These are phyloP conservation scores for Ditula angustiorana DNA, from an alignment of 2,888 invertebrate species.

Conservation along the genomic window DNA sequence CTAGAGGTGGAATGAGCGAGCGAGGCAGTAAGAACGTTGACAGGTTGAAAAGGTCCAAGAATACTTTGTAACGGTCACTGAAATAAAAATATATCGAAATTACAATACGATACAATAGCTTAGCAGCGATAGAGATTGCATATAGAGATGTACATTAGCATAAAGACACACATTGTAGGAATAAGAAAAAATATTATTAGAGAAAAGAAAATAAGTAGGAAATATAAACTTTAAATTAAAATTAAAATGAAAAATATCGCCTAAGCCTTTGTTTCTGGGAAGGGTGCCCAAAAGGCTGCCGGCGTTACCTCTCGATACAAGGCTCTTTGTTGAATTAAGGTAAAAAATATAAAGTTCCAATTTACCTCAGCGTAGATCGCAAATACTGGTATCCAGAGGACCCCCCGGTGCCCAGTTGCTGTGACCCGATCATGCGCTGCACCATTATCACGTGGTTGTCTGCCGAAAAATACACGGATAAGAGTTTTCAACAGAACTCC, in stretches of 20 bases:
- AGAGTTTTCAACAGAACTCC: no score
- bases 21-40: slow-evolving; percentile 98
- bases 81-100: slow-evolving; percentile 53
- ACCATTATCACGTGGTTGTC: slow-evolving; percentile 99
- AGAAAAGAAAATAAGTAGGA: no score
- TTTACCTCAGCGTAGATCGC: slow-evolving; percentile 96
- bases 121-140: background rate
- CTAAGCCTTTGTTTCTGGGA: no score
- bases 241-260: no score
- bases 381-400: slow-evolving; percentile 99
- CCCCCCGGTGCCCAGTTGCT: slow-evolving; percentile 98
- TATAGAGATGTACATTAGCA: no score
- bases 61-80: slow-evolving; percentile 99
- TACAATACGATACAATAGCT: background rate
- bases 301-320: no score
- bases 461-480: slow-evolving; percentile 65
- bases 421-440: slow-evolving; percentile 99
- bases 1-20: slow-evolving; percentile 94
- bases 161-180: no score
- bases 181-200: no score
- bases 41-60: slow-evolving; percentile 98
- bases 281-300: no score
- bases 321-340: background rate
- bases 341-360: background rate
- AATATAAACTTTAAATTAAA: no score